A percentile compares a stretch with the other conserved stretches of the same genome.
These are phyloP conservation scores for Eubasilissa regina DNA, from an alignment of 1,140 invertebrate genomes.

Conservation along the genomic window DNA sequence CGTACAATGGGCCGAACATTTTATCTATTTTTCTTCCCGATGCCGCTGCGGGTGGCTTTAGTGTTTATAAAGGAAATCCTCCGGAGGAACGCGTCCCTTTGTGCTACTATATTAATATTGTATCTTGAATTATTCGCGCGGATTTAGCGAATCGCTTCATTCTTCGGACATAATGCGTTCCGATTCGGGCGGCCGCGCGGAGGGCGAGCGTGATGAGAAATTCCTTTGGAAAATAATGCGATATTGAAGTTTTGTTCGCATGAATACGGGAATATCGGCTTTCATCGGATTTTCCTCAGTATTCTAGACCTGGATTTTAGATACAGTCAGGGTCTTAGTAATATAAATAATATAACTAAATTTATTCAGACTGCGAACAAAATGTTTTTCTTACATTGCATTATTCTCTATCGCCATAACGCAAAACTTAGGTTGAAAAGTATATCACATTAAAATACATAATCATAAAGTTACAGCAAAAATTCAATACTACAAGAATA, in stretches of 20 bases:
- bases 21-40: slow-evolving; percentile 60
- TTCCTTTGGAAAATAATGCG: slow-evolving; percentile 36
- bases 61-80: slow-evolving; percentile 58
- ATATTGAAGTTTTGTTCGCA: slow-evolving; percentile 24
- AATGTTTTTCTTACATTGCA: no score
- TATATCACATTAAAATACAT: no score
- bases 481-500: no score
- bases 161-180: slow-evolving; percentile 35
- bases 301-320: not conserved
- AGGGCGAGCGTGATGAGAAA: slow-evolving; percentile 29
- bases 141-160: slow-evolving; percentile 56
- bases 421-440: no score
- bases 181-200: slow-evolving; percentile 24
- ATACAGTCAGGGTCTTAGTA: no score
- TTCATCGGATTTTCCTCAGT: not conserved
- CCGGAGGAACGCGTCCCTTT: slow-evolving; percentile 47
- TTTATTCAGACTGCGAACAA: no score
- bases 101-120: slow-evolving; percentile 59
- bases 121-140: slow-evolving; percentile 58
- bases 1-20: slow-evolving; percentile 50
- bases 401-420: no score
- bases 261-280: slow-evolving; percentile 7
- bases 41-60: slow-evolving; percentile 46
- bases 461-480: no score
- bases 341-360: no score